Percentiles rank a stretch among this genome's conserved stretches.
These are phyloP conservation scores for Cryptocheilus praepositus DNA, from an alignment of 2,888 invertebrate genomes.

Conservation along the genomic window DNA sequence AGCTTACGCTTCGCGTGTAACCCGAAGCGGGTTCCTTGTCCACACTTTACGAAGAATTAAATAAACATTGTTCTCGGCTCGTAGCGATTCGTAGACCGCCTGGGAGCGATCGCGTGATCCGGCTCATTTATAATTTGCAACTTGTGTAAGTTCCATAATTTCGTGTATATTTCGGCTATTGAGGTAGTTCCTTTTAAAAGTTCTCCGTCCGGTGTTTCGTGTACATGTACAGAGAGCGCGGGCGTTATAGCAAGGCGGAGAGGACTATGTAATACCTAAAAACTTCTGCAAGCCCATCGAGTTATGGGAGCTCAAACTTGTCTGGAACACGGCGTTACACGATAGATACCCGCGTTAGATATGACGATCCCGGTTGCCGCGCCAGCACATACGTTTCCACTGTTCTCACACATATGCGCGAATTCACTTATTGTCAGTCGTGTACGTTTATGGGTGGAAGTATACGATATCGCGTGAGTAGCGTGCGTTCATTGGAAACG, in stretches of 20 bases:
- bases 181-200: slow-evolving; percentile 1
- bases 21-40: no score
- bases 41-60: no score
- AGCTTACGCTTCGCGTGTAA: no score
- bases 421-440: no score
- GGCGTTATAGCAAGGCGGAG: slow-evolving; percentile 9
- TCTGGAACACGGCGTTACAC: slow-evolving; percentile 8
- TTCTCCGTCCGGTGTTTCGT: not conserved
- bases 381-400: not conserved
- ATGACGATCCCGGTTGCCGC: slow-evolving; percentile 19
- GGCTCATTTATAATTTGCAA: no score
- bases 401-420: not conserved
- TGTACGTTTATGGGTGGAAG: no score
- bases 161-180: no score
- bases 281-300: slow-evolving; percentile 22
- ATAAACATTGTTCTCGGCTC: no score
- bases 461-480: no score
- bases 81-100: no score
- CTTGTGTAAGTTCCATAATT: no score
- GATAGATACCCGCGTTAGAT: slow-evolving; percentile 11
- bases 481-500: not conserved
- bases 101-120: no score
- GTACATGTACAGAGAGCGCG: not conserved
- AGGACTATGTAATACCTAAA: slow-evolving; percentile 22
- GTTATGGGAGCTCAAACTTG: slow-evolving; percentile 6